Evolutionary conservation across 2,888 invertebrate genomes (phyloP).

Genomic region (Peribatodes rhomboidaria): DNA sequence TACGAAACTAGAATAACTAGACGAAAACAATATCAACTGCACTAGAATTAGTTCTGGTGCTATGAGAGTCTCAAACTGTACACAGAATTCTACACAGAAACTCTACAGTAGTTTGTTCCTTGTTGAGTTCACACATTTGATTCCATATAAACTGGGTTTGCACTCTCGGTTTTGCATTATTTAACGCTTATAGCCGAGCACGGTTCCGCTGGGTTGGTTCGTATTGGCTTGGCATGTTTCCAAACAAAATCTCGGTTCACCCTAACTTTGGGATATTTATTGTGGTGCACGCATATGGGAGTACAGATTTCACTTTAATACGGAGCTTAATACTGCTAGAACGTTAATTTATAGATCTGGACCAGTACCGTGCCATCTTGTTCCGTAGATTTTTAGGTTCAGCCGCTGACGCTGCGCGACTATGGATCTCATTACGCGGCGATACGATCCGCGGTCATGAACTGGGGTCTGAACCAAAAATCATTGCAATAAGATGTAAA

Average conservation of each 20-base stretch:
- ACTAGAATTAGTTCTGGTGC: no score
- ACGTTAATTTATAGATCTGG: neutral
- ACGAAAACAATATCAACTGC: no score
- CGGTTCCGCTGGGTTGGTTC: slow-evolving; percentile 43
- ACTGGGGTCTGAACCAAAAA: no score
- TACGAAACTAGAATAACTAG: no score
- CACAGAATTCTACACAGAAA: neutral
- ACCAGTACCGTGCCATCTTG: no score
- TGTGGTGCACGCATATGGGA: slow-evolving; percentile 47
- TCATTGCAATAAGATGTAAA: no score
- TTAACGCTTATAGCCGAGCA: slow-evolving; percentile 38
- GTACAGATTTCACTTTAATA: slow-evolving; percentile 20
- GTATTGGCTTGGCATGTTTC: slow-evolving; percentile 56
- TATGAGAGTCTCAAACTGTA: neutral
- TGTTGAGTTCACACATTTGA: slow-evolving; percentile 33
- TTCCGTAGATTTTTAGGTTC: no score
- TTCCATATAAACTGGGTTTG: slow-evolving; percentile 31
- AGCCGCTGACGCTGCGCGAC: no score
- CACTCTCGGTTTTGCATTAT: slow-evolving; percentile 43
- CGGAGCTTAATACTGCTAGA: neutral
- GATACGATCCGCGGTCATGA: no score
- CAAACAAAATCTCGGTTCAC: slow-evolving; percentile 53
- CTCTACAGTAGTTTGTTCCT: slow-evolving; percentile 16
- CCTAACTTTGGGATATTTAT: slow-evolving; percentile 53
- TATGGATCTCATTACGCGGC: no score